Conservation (phyloP, 1,140 invertebrate species). For the Druon quercuslanigerum region DNA sequence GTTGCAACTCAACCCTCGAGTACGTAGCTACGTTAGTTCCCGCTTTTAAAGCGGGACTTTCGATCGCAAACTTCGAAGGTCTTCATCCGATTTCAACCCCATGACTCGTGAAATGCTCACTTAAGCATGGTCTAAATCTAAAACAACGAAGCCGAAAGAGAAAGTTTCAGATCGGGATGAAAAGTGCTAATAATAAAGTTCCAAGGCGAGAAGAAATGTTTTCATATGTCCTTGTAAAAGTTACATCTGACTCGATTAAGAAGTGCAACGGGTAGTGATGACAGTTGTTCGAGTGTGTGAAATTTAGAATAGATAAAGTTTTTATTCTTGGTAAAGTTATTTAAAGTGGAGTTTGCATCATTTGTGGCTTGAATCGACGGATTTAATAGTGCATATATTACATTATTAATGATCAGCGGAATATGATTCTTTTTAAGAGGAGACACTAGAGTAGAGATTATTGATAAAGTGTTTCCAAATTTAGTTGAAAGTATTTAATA, state of each 20-base stretch:
- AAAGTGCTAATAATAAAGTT: constrained; percentile 1
- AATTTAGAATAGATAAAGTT: too few species aligned
- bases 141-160: background rate
- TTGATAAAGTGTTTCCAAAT: too few species aligned
- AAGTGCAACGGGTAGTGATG: background rate
- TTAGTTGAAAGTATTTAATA: too few species aligned
- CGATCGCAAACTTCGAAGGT: background rate
- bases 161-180: background rate
- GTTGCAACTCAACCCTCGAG: constrained; percentile 56
- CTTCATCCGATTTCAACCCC: background rate
- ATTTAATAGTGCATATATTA: too few species aligned
- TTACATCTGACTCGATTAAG: background rate
- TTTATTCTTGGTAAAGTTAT: too few species aligned
- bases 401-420: too few species aligned
- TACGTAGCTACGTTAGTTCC: constrained; percentile 50
- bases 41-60: constrained; percentile 44
- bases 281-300: too few species aligned
- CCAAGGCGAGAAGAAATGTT: background rate
- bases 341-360: too few species aligned
- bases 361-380: too few species aligned
- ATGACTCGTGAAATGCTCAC: constrained; percentile 18
- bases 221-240: background rate
- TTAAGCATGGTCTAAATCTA: background rate
- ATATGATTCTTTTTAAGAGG: too few species aligned
- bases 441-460: too few species aligned